A percentile compares a stretch with the other conserved stretches of the same genome.
Evolutionary conservation across 2,113 vertebrate species (phyloP).

Genomic region (Myrmophylax atrothorax): DNA sequence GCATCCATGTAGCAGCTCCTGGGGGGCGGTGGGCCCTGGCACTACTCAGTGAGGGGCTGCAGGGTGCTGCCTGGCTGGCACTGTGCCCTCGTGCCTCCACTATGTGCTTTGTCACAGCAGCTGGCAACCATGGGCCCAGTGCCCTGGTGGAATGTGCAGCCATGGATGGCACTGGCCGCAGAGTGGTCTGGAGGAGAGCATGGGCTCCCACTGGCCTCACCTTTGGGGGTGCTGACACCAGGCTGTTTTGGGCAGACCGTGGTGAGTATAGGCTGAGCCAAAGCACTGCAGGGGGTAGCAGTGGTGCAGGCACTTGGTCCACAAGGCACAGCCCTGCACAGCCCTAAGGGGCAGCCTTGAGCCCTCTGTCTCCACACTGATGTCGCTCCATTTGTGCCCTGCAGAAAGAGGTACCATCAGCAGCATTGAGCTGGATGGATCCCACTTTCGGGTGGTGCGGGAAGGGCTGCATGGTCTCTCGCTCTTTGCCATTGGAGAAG

Average conservation of each 20-base stretch:
- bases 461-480: slow-evolving; percentile 74
- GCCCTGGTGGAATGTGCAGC: slow-evolving; percentile 77
- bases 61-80: slow-evolving; percentile 70
- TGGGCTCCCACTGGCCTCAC: slow-evolving; percentile 75
- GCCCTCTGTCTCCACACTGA: neutral
- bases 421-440: slow-evolving; percentile 83
- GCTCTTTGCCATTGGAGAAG: slow-evolving; percentile 77
- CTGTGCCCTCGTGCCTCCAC: slow-evolving; percentile 79
- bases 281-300: accelerated
- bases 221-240: slow-evolving; percentile 74
- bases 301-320: accelerated
- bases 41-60: slow-evolving; percentile 73
- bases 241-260: slow-evolving; percentile 87
- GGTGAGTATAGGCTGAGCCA: slow-evolving; percentile 59
- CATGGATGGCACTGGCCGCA: slow-evolving; percentile 84
- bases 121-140: neutral
- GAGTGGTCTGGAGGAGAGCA: slow-evolving; percentile 77
- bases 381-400: neutral
- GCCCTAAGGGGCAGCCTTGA: accelerated
- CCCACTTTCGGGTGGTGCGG: slow-evolving; percentile 73
- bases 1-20: slow-evolving; percentile 76
- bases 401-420: slow-evolving; percentile 80
- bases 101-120: slow-evolving; percentile 81
- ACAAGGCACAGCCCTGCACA: neutral
- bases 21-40: slow-evolving; percentile 55